Evolutionary conservation across 2,888 invertebrate genomes (phyloP).

Genomic region (Nemotelus pantherinus): DNA sequence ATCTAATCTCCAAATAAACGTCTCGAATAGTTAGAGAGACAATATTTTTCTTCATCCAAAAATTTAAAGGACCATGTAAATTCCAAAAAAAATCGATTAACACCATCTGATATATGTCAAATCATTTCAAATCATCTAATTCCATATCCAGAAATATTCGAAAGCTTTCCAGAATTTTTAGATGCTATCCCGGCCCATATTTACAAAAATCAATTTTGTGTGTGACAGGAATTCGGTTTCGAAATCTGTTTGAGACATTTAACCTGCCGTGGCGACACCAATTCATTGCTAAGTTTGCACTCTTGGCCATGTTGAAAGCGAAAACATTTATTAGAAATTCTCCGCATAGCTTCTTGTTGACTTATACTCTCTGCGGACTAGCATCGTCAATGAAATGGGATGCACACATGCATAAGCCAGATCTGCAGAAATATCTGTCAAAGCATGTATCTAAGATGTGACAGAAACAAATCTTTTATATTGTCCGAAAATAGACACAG

Average conservation of each 20-base stretch:
- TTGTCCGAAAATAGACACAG: conserved; percentile 17
- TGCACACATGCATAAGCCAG: too few species aligned
- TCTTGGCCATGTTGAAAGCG: not conserved
- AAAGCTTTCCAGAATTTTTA: not conserved
- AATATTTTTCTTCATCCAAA: not conserved
- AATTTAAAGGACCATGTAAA: not conserved
- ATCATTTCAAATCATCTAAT: conserved; percentile 1
- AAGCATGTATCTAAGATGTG: too few species aligned
- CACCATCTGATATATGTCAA: not conserved
- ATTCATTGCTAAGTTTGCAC: conserved; percentile 25
- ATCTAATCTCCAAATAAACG: not conserved
- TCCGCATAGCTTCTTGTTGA: not conserved
- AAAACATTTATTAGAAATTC: conserved; percentile 17
- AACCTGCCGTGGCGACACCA: conserved; percentile 39
- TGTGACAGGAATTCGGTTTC: too few species aligned
- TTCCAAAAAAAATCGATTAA: not conserved
- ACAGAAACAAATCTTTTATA: conserved; percentile 28
- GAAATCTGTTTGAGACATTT: conserved; percentile 39
- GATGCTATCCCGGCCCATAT: not conserved
- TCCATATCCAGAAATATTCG: conserved; percentile 14
- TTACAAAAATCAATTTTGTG: not conserved
- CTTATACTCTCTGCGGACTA: too few species aligned
- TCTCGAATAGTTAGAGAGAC: not conserved
- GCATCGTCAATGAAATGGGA: too few species aligned
- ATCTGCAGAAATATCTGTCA: too few species aligned